Evolutionary conservation across 1,140 invertebrate species (phyloP), one percentile per base, ranked within the genome.

Genomic region (Harpegnathos saltator): DNA sequence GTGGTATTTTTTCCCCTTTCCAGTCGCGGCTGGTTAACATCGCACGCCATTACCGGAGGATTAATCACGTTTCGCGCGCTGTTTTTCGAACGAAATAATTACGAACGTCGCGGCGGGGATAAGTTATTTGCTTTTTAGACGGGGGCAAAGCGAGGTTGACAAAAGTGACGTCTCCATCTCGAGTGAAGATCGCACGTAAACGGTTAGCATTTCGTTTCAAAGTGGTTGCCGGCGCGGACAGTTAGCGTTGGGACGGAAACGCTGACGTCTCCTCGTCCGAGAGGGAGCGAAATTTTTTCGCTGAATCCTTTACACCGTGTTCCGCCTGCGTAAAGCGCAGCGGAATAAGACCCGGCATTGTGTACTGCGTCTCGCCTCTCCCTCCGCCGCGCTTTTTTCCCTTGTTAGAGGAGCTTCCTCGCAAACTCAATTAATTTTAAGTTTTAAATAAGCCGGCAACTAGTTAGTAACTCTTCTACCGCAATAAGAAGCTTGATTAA

Each of bases 401-500:
- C 75, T 29, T 22, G 24, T 83, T 65, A 87, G 66, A 78, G 85
- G 33, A 81, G 62, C 69, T 83, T 56, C 71, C 19, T 38, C 62
- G 44, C 69, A 72, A 82, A 82, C 66, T 82, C 58, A 74, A 82
- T 74, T 82, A 73, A 73, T 73, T 74, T 73, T 61, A 82, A 82
- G 68, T 82, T 82, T 74, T 72, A 82, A 82, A 74, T 74, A 74
- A 82, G 78, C 78, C 69, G 69, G 58, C 33, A 82, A 82, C 78
- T 72, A 82, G 69, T 82, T 82, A 82, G 66, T 74, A 82, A 82
- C 68, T 82, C 78, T 48, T 54, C 78, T 62, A 61, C 71, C 71
- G 66, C 78, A 82, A 73, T 74, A 74, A 82, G 68, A 82, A 82
- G 69, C 78, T 82, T 82, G 69, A 78, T 78, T 80, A 80, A 80